Percentiles rank a stretch among this genome's conserved stretches.
Conservation (phyloP, 2,797 vertebrate species). For the Halcyon smyrnensis region DNA sequence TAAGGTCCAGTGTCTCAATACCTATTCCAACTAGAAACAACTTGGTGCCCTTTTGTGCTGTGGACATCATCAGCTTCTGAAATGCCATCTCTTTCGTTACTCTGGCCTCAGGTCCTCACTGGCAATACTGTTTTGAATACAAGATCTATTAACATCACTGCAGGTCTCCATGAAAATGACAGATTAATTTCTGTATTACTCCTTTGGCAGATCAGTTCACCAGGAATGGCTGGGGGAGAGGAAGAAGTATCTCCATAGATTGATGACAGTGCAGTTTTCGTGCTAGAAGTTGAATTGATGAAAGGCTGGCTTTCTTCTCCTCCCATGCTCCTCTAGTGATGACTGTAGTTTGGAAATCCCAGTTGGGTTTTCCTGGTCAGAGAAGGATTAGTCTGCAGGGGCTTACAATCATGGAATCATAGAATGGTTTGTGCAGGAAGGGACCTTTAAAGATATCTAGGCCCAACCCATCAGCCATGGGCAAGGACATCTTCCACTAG, state of each 20-base stretch:
- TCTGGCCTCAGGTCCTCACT: not conserved
- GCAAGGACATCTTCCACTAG: not conserved
- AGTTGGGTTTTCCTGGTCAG: not conserved
- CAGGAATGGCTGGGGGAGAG: not conserved
- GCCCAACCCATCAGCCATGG: not conserved
- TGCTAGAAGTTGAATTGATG: not conserved
- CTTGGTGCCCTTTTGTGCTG: not conserved
- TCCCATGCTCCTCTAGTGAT: rapidly evolving
- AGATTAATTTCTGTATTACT: not conserved
- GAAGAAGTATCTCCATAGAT: not conserved
- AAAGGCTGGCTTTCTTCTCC: not conserved
- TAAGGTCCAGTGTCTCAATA: not conserved
- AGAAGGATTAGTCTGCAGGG: not conserved
- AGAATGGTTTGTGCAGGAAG: not conserved
- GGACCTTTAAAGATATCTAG: not conserved
- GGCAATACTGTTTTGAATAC: not conserved
- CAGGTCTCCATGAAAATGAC: not conserved
- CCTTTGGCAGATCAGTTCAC: not conserved
- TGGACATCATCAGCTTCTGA: not conserved
- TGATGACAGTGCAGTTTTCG: not conserved
- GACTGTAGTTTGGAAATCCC: not conserved
- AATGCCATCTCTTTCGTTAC: not conserved
- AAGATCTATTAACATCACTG: not conserved
- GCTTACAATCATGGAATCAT: not conserved
- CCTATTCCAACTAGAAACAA: not conserved